A percentile compares a stretch with the other conserved stretches of the same genome.
These are phyloP conservation scores for Papilio machaon DNA, from an alignment of 1,140 invertebrate genomes.

Conservation along the genomic window DNA sequence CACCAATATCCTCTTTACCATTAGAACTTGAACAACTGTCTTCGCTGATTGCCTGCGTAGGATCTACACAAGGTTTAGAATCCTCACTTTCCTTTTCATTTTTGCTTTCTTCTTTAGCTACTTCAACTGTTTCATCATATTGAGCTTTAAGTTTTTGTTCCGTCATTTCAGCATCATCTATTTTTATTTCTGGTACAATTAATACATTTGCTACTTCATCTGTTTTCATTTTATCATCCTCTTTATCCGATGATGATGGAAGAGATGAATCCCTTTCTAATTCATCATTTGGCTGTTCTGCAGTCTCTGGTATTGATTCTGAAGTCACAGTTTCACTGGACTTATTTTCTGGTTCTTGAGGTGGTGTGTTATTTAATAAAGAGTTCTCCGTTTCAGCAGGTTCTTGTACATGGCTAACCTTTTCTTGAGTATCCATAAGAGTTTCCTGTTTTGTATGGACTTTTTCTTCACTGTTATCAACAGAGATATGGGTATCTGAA, in stretches of 20 bases:
- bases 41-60: conserved; percentile 50
- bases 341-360: conserved; percentile 52
- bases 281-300: conserved; percentile 45
- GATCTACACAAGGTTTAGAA: conserved; percentile 42
- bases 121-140: conserved; percentile 42
- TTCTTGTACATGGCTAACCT: conserved; percentile 60
- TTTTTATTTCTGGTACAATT: conserved; percentile 72
- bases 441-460: conserved; percentile 63
- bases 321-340: conserved; percentile 39
- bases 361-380: conserved; percentile 38
- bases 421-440: conserved; percentile 59
- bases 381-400: conserved; percentile 63
- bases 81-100: conserved; percentile 49
- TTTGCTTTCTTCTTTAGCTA: conserved; percentile 41
- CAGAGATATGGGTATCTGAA: conserved; percentile 71
- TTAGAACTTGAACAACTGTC: conserved; percentile 65
- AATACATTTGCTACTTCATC: conserved; percentile 49
- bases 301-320: conserved; percentile 44
- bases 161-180: conserved; percentile 75
- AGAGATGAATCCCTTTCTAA: conserved; percentile 43
- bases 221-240: conserved; percentile 63
- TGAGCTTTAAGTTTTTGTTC: conserved; percentile 64
- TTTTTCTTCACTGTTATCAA: conserved; percentile 69
- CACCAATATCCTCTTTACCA: conserved; percentile 63
- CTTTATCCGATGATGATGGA: conserved; percentile 48